phyloP scores from a whole-genome alignment of 2,113 vertebrate species.

The Pithys albifrons region DNA sequence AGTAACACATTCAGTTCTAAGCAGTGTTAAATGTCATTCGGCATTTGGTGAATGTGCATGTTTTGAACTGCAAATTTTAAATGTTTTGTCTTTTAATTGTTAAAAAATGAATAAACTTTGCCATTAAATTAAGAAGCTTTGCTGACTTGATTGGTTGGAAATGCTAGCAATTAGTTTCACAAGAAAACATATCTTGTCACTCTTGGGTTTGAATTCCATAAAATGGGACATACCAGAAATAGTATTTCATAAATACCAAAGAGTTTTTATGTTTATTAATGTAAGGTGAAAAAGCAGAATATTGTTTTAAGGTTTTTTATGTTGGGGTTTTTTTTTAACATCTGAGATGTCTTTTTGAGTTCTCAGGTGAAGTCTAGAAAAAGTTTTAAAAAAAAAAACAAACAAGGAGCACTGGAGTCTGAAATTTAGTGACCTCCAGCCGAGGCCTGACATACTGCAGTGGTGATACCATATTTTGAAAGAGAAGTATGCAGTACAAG shows the following conservation, averaged over 20 bases:
- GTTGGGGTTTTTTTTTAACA: not conserved
- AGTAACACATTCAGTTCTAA: conserved; percentile 72
- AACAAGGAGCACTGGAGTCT: not conserved
- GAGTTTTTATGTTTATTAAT: not conserved
- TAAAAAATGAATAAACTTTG: conserved; percentile 79
- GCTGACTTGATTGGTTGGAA: conserved; percentile 14
- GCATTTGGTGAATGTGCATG: conserved; percentile 97
- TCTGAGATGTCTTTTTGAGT: not conserved
- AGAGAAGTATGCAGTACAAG: not conserved
- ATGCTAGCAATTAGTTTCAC: not conserved
- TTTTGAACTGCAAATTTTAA: conserved; percentile 93
- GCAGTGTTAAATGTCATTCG: conserved; percentile 76
- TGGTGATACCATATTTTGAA: not conserved
- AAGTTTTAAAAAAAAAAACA: not conserved
- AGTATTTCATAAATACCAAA: not conserved
- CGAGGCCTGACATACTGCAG: not conserved
- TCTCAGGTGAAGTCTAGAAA: not conserved
- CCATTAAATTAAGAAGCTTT: conserved; percentile 61
- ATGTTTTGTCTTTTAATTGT: conserved; percentile 92
- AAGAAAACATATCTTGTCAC: not conserved
- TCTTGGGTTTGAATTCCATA: not conserved
- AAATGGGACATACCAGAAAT: not conserved
- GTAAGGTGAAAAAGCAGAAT: not conserved
- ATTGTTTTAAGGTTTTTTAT: not conserved
- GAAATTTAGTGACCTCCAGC: not conserved